Percentiles rank a stretch among this genome's conserved stretches.
Evolutionary conservation across 2,888 invertebrate genomes (phyloP).

Genomic region (Athalia cordata): DNA sequence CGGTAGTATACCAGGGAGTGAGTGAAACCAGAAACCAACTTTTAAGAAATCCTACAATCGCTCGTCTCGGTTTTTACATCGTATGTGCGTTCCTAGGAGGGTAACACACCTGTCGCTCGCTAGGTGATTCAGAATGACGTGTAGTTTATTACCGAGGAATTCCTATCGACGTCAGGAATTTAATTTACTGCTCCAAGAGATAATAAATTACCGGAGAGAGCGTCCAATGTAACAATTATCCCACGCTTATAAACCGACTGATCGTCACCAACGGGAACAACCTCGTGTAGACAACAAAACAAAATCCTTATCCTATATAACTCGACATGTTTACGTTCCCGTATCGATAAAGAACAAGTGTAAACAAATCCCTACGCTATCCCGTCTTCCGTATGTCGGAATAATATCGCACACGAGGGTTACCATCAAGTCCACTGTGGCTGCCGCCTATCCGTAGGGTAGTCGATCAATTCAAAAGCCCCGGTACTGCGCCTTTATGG

Average conservation of each 20-base stretch:
- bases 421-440: slow-evolving; percentile 46
- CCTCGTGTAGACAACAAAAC: neutral
- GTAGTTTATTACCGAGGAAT: slow-evolving; percentile 28
- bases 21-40: slow-evolving; percentile 23
- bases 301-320: neutral
- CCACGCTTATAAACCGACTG: slow-evolving; percentile 23
- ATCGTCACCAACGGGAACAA: neutral
- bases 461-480: slow-evolving; percentile 24
- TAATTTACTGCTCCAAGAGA: neutral
- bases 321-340: neutral
- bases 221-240: slow-evolving; percentile 29
- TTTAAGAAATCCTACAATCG: slow-evolving; percentile 38
- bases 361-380: slow-evolving; percentile 59
- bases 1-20: neutral
- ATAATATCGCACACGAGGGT: slow-evolving; percentile 51
- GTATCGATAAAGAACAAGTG: slow-evolving; percentile 60
- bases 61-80: slow-evolving; percentile 27
- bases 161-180: slow-evolving; percentile 21
- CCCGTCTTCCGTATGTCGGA: slow-evolving; percentile 69
- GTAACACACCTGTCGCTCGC: slow-evolving; percentile 30
- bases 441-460: slow-evolving; percentile 47
- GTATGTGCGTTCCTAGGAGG: slow-evolving; percentile 21
- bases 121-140: slow-evolving; percentile 5
- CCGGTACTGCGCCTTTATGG: slow-evolving; percentile 39
- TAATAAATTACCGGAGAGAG: neutral